Evolutionary conservation across 1,140 invertebrate genomes (phyloP).

Genomic region (Drosophila mojavensis): DNA sequence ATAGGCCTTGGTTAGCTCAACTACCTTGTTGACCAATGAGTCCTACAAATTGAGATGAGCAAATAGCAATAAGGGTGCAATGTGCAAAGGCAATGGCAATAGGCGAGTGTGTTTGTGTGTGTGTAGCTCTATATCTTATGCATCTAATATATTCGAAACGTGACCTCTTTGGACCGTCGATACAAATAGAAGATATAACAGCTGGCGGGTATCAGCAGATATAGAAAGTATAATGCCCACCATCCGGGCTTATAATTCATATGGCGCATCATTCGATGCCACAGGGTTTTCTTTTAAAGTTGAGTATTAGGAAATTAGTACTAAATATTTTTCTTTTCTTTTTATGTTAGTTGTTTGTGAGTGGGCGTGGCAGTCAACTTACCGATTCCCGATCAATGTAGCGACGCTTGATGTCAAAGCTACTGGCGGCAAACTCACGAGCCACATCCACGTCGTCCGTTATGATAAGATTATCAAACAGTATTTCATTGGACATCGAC

Average conservation of each 20-base stretch:
- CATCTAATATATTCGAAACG: not conserved
- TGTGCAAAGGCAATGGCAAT: conserved; percentile 45
- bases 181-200: conserved; percentile 90
- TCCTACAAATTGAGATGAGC: conserved; percentile 86
- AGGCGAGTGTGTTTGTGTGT: conserved; percentile 8
- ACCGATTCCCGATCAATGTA: conserved; percentile 92
- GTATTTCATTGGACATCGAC: conserved; percentile 97
- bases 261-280: conserved; percentile 89
- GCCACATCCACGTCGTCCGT: conserved; percentile 93
- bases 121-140: conserved; percentile 9
- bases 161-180: conserved; percentile 88
- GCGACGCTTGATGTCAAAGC: conserved; percentile 93
- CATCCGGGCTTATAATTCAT: conserved; percentile 91
- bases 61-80: conserved; percentile 54
- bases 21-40: conserved; percentile 90
- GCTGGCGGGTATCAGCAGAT: conserved; percentile 89
- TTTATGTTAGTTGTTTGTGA: not conserved
- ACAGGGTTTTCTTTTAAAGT: conserved; percentile 87
- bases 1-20: conserved; percentile 93
- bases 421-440: conserved; percentile 91
- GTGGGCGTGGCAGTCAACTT: conserved; percentile 81
- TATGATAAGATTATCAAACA: conserved; percentile 98
- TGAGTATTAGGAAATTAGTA: conserved; percentile 32
- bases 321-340: conserved; percentile 1
- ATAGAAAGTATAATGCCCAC: conserved; percentile 91